phyloP scores from a whole-genome alignment of 2,797 vertebrate genomes.

The Tapera naevia region DNA sequence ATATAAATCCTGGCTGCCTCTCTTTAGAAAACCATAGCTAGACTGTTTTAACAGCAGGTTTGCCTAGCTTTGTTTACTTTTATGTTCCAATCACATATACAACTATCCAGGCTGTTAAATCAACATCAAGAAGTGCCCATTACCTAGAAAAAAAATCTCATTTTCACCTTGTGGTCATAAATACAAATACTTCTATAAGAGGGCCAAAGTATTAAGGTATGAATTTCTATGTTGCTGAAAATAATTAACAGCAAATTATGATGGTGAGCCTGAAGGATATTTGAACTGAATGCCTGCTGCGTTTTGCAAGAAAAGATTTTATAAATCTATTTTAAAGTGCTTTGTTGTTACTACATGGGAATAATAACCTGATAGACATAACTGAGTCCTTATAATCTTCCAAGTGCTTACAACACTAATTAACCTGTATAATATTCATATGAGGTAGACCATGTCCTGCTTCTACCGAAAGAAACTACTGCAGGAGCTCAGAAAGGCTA shows the following conservation, averaged over 20 bases:
- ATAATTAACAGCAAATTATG: not conserved
- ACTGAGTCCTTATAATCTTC: not conserved
- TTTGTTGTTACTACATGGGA: not conserved
- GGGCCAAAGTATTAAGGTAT: not conserved
- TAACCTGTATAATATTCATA: not conserved
- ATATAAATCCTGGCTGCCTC: not conserved
- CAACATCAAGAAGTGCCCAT: not conserved
- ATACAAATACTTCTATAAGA: not conserved
- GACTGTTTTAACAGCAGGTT: not conserved
- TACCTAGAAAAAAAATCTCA: not conserved
- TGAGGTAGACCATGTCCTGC: not conserved
- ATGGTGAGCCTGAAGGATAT: not conserved
- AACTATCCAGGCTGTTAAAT: not conserved
- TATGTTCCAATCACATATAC: not conserved
- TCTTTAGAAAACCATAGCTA: not conserved
- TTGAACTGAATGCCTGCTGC: not conserved
- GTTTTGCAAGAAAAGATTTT: not conserved
- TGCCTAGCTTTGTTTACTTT: not conserved
- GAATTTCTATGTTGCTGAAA: not conserved
- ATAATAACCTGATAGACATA: not conserved
- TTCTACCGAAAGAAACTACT: not conserved
- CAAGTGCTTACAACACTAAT: not conserved
- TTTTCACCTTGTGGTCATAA: not conserved
- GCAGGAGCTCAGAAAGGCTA: not conserved
- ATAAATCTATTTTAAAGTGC: not conserved